phyloP scores from a whole-genome alignment of 2,888 invertebrate genomes.

The Petrolisthes manimaculis region DNA sequence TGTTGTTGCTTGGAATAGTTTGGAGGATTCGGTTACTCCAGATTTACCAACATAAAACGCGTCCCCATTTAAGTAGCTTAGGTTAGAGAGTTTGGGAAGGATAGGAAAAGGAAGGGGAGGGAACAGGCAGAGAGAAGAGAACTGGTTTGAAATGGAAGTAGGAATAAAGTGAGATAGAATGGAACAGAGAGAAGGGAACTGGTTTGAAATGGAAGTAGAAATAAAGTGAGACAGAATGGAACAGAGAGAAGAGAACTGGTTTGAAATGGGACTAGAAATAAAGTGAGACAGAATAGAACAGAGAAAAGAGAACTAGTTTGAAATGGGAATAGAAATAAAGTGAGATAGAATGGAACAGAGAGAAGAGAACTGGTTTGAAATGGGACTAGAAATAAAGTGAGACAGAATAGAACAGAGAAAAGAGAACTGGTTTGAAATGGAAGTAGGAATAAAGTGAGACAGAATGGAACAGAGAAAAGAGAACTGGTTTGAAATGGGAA shows the following conservation, averaged over 20 bases:
- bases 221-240: background rate
- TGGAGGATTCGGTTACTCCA: too few species aligned
- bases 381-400: too few species aligned
- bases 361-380: too few species aligned
- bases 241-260: background rate
- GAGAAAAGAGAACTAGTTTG: background rate
- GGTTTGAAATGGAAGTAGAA: background rate
- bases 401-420: too few species aligned
- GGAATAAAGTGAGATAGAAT: background rate
- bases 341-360: slow-evolving; percentile 1
- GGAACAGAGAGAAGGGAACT: too few species aligned
- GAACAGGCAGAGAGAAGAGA: background rate
- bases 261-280: background rate
- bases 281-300: background rate
- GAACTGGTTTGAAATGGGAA: too few species aligned
- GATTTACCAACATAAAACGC: too few species aligned
- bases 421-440: too few species aligned
- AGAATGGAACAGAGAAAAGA: too few species aligned
- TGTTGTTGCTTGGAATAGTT: too few species aligned
- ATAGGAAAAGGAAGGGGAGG: background rate
- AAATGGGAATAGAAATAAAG: slow-evolving; percentile 2
- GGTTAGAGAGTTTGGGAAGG: background rate
- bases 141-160: background rate
- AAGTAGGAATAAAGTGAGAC: too few species aligned
- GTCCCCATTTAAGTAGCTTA: background rate